Evolutionary conservation across 92 coral and sea anemone genomes (phyloP), one percentile per base, ranked within the genome.

Genomic region (Epizoanthus ramosus): DNA sequence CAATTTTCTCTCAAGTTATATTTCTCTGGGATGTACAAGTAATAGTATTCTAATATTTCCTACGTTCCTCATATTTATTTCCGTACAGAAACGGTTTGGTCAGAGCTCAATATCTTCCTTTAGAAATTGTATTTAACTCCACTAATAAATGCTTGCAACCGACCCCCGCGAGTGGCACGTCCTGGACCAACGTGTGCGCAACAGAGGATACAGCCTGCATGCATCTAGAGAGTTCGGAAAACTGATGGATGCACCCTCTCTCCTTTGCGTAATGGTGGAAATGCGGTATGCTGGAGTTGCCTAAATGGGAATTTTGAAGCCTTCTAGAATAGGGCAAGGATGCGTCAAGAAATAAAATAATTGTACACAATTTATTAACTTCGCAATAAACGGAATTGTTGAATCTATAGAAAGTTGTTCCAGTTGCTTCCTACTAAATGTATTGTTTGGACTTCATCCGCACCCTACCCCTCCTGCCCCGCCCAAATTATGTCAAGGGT

Each of bases 121-220:
- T 88, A 61, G 85, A 81, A 76, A 83, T 89, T 25, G 58, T 33
- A 8, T 88, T 88, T 56, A 77, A 77, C 61, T 61, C 50, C 33
- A 86, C 69, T 16, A 73, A 37, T 37, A 88, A 89, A 52, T 83
- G 89, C 81, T 75, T 89, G 22, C 92, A 85, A 54, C 90, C 95
- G 4, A 72, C 53, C 18, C 98, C 88, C 7, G 15, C 43, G 21
- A 73, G 43, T 31, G 65, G 75, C 41, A 74, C 82, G 21, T 57
- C 67, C 13, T 94, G 98, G 95, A 85, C 86, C 35, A 33, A 68
- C 15, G 92, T 94, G 13, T 94, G 98, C 47, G 85, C 89, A 75
- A 39, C 80, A 8, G 63, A 87, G 18, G 98, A 94, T 39, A 53
- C 24, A 39, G 65, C 69, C n/a, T 94, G 98, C 56, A n/a, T 71